phyloP scores from a whole-genome alignment of 2,888 invertebrate species.

The Melanophora roralis region DNA sequence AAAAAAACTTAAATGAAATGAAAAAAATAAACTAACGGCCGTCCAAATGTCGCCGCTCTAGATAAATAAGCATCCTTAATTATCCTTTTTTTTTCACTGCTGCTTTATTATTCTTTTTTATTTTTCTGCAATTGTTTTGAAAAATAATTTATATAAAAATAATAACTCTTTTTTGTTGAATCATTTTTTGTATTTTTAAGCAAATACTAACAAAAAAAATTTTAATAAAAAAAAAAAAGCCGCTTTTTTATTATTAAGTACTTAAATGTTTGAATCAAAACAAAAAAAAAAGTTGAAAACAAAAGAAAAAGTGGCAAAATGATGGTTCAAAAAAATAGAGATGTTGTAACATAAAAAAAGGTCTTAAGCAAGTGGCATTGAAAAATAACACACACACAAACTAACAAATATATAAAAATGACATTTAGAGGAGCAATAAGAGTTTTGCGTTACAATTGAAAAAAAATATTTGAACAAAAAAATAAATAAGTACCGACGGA shows the following conservation, averaged over 20 bases:
- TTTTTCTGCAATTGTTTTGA: conserved; percentile 34
- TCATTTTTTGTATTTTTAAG: not conserved
- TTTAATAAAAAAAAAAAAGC: conserved; percentile 33
- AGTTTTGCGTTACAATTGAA: not conserved
- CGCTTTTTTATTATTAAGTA: conserved; percentile 55
- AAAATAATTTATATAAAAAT: conserved; percentile 52
- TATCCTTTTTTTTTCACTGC: conserved; percentile 67
- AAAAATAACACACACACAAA: conserved; percentile 27
- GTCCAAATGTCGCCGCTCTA: conserved; percentile 75
- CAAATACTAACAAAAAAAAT: not conserved
- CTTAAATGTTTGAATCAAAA: conserved; percentile 31
- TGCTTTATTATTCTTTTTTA: not conserved
- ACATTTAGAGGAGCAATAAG: conserved; percentile 9
- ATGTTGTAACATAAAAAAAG: conserved; percentile 22
- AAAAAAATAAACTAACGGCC: conserved; percentile 55
- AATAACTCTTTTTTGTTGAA: conserved; percentile 27
- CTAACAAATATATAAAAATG: not conserved
- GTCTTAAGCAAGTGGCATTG: conserved; percentile 42
- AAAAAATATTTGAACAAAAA: conserved; percentile 12
- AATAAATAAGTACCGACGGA: conserved; percentile 37
- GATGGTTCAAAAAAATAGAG: conserved; percentile 36
- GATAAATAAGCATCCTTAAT: conserved; percentile 76
- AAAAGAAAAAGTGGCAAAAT: conserved; percentile 16
- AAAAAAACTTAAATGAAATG: conserved; percentile 36
- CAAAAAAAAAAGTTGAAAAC: not conserved